A percentile compares a stretch with the other conserved stretches of the same genome.
Evolutionary conservation across 2,113 vertebrate species (phyloP).

Genomic region (Tetraodon nigroviridis): DNA sequence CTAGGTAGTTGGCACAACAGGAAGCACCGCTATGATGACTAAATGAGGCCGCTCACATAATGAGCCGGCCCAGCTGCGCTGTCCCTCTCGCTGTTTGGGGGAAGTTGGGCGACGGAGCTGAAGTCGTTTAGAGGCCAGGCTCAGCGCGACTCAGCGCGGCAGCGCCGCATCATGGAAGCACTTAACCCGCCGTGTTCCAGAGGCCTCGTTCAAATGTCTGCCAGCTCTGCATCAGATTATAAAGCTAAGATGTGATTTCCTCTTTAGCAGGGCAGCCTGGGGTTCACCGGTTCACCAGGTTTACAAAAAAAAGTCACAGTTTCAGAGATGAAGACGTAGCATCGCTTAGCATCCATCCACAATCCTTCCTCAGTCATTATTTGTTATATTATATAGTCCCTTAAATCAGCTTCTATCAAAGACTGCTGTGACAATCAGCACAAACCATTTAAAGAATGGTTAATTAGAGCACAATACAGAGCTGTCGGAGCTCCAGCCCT

Average conservation of each 20-base stretch:
- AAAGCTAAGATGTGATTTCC: constrained; percentile 66
- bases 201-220: constrained; percentile 62
- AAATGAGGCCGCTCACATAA: constrained; percentile 66
- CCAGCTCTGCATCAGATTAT: constrained; percentile 63
- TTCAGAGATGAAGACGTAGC: constrained; percentile 18
- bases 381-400: neutral
- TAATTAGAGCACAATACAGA: constrained; percentile 67
- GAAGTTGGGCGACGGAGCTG: constrained; percentile 59
- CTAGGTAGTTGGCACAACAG: constrained; percentile 62
- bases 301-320: constrained; percentile 47
- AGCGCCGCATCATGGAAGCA: constrained; percentile 65
- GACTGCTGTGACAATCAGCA: constrained; percentile 29
- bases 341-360: constrained; percentile 1
- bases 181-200: constrained; percentile 67
- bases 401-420: neutral
- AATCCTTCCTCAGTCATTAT: too few species aligned
- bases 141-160: constrained; percentile 35
- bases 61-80: constrained; percentile 53
- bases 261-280: constrained; percentile 44
- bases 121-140: constrained; percentile 47
- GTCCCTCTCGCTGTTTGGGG: constrained; percentile 48
- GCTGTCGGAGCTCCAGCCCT: constrained; percentile 51
- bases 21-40: constrained; percentile 72
- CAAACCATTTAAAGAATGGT: constrained; percentile 51
- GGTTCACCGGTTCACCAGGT: constrained; percentile 57